Percentiles rank a stretch among this genome's conserved stretches.
Evolutionary conservation across 2,113 vertebrate species (phyloP).

Genomic region (Psilopsiagon aurifrons): DNA sequence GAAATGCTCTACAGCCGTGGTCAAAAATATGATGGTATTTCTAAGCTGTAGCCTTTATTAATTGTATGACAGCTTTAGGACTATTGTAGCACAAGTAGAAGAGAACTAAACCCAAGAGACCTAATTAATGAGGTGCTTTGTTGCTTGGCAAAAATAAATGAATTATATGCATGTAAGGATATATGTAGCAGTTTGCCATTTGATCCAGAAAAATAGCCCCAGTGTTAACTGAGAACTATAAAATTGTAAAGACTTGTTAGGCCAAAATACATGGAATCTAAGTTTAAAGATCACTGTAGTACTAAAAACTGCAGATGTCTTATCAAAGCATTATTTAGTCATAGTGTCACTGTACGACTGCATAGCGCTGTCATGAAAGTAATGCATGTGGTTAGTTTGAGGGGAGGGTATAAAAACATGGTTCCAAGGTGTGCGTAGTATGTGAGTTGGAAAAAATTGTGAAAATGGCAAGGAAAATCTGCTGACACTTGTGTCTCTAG

Average conservation of each 20-base stretch:
- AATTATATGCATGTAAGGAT: not conserved
- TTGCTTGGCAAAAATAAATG: slow-evolving; percentile 10
- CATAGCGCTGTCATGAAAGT: rapidly evolving
- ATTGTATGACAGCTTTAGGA: not conserved
- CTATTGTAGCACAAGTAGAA: not conserved
- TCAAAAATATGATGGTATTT: not conserved
- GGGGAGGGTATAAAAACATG: not conserved
- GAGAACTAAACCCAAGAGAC: not conserved
- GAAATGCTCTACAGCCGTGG: not conserved
- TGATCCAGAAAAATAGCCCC: not conserved
- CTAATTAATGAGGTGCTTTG: slow-evolving; percentile 24
- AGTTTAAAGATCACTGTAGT: not conserved
- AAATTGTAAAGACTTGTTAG: not conserved
- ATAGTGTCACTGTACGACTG: not conserved
- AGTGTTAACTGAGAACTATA: not conserved
- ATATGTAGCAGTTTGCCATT: not conserved
- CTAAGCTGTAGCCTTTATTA: not conserved
- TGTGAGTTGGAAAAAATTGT: not conserved
- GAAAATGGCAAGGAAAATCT: not conserved
- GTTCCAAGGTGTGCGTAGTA: not conserved
- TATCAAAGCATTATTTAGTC: not conserved
- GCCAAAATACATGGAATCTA: not conserved
- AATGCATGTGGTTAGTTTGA: not conserved
- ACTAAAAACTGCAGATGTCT: not conserved
- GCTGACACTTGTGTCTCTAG: not conserved